Base-by-base conservation (phyloP, 2,113 vertebrate genomes). In the Amphilophus citrinellus region DNA sequence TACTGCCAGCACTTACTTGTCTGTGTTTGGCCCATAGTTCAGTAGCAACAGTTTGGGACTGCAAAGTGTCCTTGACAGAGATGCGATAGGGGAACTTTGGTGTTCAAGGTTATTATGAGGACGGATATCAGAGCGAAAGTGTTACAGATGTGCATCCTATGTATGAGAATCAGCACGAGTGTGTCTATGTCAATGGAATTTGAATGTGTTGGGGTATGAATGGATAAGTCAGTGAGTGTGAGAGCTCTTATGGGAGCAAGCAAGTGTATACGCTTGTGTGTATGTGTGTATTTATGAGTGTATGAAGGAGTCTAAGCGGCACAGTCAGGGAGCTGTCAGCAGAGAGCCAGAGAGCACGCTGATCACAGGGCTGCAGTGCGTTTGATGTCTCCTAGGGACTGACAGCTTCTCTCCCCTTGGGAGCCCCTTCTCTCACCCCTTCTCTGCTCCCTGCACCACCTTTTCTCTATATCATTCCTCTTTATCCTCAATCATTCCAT, bases 301-400 rank as follows among this genome's bases (percentile, higher is more conserved):
- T 57, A 47, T 82, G 92, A 93, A 85, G 89, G 85, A 89, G 91
- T 92, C 80, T 93, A 94, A 94, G 94, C 88, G 87, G 93, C 88
- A 47, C 89, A 95, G 93, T 94, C 91, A 92, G 93, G 89, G 88
- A 93, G 91, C 92, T 95, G 94, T 95, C 94, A 95, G 93, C 90
- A 84, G 76, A 90, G 89, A 93, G 89, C 90, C 91, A 87, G 86
- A 89, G 90, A 91, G 92, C 91, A 87, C 87, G 87, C 81, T 95
- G 95, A 96, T 96, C 94, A 95, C 92, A 96, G 93, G 86, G 82
- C 77, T 73, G 88, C 90, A 79, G 78, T 76, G 90, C 47, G 92
- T 95, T 95, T 96, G 95, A 96, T 95, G 95, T 95, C 93, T 95
- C 93, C 88, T 11, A 92, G 94, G 95, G 94, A 94, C 92, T 95